phyloP scores from a whole-genome alignment of 2,888 invertebrate species.

The Hesperia comma region DNA sequence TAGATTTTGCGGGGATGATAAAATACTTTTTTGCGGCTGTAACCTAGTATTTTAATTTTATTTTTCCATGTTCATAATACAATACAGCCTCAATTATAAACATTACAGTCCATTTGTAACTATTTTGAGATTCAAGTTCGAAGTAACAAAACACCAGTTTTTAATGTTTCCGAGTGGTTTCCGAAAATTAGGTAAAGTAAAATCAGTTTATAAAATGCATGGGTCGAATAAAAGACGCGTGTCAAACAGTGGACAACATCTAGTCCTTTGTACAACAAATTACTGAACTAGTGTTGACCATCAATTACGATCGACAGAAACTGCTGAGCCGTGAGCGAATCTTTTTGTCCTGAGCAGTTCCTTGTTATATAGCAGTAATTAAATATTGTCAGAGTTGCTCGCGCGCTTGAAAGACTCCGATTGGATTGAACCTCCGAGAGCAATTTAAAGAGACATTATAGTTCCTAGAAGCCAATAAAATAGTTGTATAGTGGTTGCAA shows the following conservation, averaged over 20 bases:
- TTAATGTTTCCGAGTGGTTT: no score
- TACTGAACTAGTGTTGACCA: background rate
- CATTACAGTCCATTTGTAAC: no score
- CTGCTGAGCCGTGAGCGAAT: background rate
- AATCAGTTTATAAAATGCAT: no score
- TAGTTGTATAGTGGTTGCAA: background rate
- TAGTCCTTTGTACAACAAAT: background rate
- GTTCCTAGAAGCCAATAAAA: background rate
- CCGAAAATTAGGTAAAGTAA: no score
- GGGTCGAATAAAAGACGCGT: no score
- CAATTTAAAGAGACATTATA: conserved; percentile 7
- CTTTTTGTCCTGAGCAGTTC: background rate
- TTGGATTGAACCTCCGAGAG: conserved; percentile 12
- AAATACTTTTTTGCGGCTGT: conserved; percentile 26
- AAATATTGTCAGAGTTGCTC: conserved; percentile 11
- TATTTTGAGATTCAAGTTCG: no score
- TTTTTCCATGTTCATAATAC: background rate
- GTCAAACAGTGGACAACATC: no score
- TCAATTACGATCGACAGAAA: background rate
- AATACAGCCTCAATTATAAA: no score
- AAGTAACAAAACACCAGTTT: no score
- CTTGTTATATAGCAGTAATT: conserved; percentile 13
- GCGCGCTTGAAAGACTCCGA: conserved; percentile 2
- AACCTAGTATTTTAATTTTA: conserved; percentile 20
- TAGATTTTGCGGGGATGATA: conserved; percentile 26